A percentile compares a stretch with the other conserved stretches of the same genome.
Conservation (phyloP, 2,888 invertebrate genomes). For the Corbicula japonica region DNA sequence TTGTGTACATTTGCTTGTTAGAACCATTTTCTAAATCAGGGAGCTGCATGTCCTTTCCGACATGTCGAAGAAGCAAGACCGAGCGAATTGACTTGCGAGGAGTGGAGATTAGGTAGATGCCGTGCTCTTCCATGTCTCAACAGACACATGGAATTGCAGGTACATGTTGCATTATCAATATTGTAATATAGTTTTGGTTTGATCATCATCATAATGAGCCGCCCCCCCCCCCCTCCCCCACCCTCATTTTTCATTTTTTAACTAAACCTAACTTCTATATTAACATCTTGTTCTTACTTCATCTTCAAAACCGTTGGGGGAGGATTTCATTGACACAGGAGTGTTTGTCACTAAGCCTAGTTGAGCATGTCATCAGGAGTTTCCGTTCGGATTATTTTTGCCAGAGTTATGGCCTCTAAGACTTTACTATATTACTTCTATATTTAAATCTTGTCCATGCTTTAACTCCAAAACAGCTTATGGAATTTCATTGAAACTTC, state of each 20-base stretch:
- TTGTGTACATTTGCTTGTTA: not conserved
- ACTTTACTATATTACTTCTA: too few species aligned
- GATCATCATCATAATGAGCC: not conserved
- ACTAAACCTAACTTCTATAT: not conserved
- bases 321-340: too few species aligned
- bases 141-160: slow-evolving; percentile 88
- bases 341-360: too few species aligned
- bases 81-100: slow-evolving; percentile 93
- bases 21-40: slow-evolving; percentile 88
- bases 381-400: too few species aligned
- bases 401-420: too few species aligned
- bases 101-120: slow-evolving; percentile 94
- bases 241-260: not conserved
- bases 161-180: not conserved
- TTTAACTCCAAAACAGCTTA: too few species aligned
- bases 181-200: not conserved
- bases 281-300: not conserved
- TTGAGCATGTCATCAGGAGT: too few species aligned
- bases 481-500: too few species aligned
- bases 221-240: not conserved
- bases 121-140: slow-evolving; percentile 91
- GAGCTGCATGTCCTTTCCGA: slow-evolving; percentile 93
- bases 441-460: too few species aligned
- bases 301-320: too few species aligned
- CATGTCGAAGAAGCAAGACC: slow-evolving; percentile 94